Percentiles rank a stretch among this genome's conserved stretches.
These are phyloP conservation scores for Oncorhynchus keta DNA, from an alignment of 2,113 vertebrate species.

Conservation along the genomic window DNA sequence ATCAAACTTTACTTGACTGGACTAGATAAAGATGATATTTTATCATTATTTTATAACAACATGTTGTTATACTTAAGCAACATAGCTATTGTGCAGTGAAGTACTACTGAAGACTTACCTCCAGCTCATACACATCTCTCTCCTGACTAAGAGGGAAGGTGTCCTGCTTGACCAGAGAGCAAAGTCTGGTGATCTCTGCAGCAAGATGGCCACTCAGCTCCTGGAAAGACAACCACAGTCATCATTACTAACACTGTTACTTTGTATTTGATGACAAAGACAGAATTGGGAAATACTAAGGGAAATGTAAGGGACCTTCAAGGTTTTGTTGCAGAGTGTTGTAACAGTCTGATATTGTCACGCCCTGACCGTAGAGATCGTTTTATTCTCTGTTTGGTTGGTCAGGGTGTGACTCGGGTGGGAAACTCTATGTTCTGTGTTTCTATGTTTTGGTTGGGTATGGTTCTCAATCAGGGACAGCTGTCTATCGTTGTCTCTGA, in stretches of 20 bases:
- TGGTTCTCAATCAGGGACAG: too few relatives aligned
- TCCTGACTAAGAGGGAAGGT: conserved; percentile 31
- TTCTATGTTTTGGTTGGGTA: too few relatives aligned
- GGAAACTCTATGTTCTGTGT: too few relatives aligned
- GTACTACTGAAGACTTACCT: conserved; percentile 49
- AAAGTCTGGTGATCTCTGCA: conserved; percentile 63
- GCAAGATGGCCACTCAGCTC: conserved; percentile 67
- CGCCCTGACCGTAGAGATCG: too few relatives aligned
- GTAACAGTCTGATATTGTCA: too few relatives aligned
- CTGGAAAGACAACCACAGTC: conserved; percentile 32
- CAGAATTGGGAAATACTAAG: not conserved
- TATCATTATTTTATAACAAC: not conserved
- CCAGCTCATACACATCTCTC: conserved; percentile 60
- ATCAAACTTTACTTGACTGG: not conserved
- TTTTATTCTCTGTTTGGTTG: too few relatives aligned
- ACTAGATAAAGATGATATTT: not conserved
- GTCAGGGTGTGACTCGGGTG: too few relatives aligned
- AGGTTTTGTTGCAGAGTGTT: too few relatives aligned
- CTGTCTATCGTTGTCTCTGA: too few relatives aligned
- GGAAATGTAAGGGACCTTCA: too few relatives aligned
- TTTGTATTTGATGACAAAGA: not conserved
- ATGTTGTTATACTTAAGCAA: not conserved
- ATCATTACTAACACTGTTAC: not conserved
- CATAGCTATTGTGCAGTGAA: not conserved
- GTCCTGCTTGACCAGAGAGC: conserved; percentile 56